These are phyloP conservation scores for Brotula barbata DNA, from an alignment of 2,797 vertebrate species.

Conservation along the genomic window DNA sequence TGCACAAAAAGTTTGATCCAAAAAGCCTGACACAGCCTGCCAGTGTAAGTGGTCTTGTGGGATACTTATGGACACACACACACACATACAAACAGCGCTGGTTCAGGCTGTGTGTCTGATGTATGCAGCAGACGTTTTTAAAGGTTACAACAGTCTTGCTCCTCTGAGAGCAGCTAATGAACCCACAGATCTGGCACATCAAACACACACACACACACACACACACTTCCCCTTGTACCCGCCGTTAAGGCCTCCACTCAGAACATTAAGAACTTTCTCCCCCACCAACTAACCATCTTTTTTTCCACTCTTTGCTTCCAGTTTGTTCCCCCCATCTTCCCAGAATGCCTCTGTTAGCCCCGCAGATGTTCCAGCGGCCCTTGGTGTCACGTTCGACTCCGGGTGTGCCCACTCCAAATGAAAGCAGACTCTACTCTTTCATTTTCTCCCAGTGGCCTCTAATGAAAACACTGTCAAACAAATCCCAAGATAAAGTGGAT, in stretches of 20 bases:
- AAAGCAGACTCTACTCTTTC: conserved; percentile 16
- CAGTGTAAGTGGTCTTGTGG: conserved; percentile 55
- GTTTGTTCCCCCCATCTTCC: not conserved
- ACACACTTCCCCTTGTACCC: not conserved
- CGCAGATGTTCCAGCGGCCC: conserved; percentile 38
- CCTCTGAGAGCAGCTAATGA: conserved; percentile 48
- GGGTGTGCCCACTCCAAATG: conserved; percentile 17
- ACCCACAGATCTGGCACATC: conserved; percentile 50
- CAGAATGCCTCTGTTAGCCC: conserved; percentile 20
- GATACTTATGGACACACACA: conserved; percentile 1
- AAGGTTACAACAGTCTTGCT: conserved; percentile 45
- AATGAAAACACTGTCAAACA: conserved; percentile 48
- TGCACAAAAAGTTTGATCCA: conserved; percentile 58
- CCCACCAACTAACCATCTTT: conserved; percentile 14
- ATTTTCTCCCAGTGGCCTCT: not conserved
- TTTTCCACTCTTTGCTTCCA: conserved; percentile 47
- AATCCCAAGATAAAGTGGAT: conserved; percentile 22
- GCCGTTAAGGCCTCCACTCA: conserved; percentile 32
- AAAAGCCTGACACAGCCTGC: conserved; percentile 61
- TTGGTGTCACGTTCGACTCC: conserved; percentile 20
- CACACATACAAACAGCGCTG: conserved; percentile 6
- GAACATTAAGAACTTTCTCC: conserved; percentile 29
- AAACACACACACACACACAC: conserved; percentile 26
- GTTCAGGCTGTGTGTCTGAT: conserved; percentile 42
- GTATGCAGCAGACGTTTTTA: conserved; percentile 58